phyloP scores from a whole-genome alignment of 2,888 invertebrate species.

The Patella ulyssiponensis region DNA sequence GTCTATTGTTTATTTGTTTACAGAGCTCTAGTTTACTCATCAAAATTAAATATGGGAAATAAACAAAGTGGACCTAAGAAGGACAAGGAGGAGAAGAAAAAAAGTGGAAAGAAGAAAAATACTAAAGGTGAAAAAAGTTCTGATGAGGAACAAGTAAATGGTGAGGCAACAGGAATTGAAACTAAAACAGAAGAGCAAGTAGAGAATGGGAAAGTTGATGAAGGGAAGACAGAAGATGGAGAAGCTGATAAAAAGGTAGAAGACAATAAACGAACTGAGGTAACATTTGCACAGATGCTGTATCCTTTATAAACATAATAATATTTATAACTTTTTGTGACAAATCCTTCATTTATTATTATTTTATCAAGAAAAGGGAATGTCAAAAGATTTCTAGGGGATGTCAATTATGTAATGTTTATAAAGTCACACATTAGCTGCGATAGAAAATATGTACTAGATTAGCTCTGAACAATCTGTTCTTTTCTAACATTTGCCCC shows the following conservation, averaged over 20 bases:
- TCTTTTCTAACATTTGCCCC: too few species aligned
- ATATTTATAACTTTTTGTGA: too few species aligned
- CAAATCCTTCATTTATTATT: too few species aligned
- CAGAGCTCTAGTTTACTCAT: background rate
- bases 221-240: constrained; percentile 21
- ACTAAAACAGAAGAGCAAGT: constrained; percentile 32
- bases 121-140: constrained; percentile 11
- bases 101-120: constrained; percentile 16
- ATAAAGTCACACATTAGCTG: too few species aligned
- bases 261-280: constrained; percentile 17
- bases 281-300: background rate
- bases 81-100: constrained; percentile 42
- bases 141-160: constrained; percentile 24
- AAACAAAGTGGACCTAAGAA: constrained; percentile 43
- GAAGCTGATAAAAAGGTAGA: constrained; percentile 20
- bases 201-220: constrained; percentile 20
- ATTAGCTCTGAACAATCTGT: too few species aligned
- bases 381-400: too few species aligned
- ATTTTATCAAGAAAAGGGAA: too few species aligned
- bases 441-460: too few species aligned
- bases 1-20: background rate
- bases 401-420: too few species aligned
- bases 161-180: constrained; percentile 24
- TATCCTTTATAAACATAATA: too few species aligned
- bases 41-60: constrained; percentile 39